A percentile compares a stretch with the other conserved stretches of the same genome.
These are phyloP conservation scores for Cygnus olor DNA, from an alignment of 2,797 vertebrate genomes.

Conservation along the genomic window DNA sequence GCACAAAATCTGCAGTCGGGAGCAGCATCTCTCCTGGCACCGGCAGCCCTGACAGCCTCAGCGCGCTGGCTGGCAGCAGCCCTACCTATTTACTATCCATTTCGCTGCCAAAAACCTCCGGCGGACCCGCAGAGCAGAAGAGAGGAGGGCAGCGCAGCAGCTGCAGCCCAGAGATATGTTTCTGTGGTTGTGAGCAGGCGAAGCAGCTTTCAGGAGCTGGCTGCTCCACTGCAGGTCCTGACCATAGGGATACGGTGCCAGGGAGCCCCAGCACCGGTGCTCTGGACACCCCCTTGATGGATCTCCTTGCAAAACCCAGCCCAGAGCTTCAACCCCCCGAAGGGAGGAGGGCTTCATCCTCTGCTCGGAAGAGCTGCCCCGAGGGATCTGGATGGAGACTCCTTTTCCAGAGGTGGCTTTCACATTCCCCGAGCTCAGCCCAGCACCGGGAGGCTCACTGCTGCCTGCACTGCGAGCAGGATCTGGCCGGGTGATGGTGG, in stretches of 20 bases:
- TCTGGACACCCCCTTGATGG: neutral
- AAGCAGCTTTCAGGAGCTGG: neutral
- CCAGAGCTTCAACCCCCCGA: neutral
- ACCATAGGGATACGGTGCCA: accelerated
- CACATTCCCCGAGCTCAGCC: neutral
- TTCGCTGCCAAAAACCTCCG: neutral
- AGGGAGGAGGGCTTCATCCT: neutral
- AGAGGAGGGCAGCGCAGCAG: neutral
- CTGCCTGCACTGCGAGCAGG: neutral
- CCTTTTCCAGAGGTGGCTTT: neutral
- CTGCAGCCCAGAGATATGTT: neutral
- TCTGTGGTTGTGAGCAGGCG: neutral
- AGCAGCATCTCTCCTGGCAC: neutral
- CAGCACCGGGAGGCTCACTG: accelerated
- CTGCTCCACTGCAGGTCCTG: neutral
- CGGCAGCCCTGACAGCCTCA: neutral
- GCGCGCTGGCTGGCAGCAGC: neutral
- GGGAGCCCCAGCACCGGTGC: neutral
- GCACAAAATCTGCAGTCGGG: neutral
- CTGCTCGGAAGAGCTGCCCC: neutral
- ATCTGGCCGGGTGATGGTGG: accelerated
- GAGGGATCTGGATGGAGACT: neutral
- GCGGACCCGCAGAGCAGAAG: neutral
- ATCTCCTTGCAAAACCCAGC: neutral
- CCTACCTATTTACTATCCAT: neutral